phyloP scores from a whole-genome alignment of 2,797 vertebrate species.

The Gastrophryne carolinensis region DNA sequence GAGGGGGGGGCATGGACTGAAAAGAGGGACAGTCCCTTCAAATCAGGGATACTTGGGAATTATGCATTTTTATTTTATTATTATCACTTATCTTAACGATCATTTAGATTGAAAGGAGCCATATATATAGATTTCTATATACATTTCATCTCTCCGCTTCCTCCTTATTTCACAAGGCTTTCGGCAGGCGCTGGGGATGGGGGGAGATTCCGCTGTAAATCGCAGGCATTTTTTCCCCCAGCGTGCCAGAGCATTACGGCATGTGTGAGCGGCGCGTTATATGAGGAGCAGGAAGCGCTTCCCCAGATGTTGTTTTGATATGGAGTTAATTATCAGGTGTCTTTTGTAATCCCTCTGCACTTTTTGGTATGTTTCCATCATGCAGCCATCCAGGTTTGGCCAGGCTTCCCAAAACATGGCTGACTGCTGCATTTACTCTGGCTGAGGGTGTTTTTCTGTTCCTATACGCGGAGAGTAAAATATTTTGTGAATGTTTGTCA shows the following conservation, averaged over 20 bases:
- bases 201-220: slow-evolving; percentile 14
- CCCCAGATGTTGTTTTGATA: slow-evolving; percentile 54
- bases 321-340: slow-evolving; percentile 53
- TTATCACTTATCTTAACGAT: no score
- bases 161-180: no score
- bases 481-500: slow-evolving; percentile 25
- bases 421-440: slow-evolving; percentile 21
- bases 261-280: slow-evolving; percentile 51
- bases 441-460: neutral
- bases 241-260: slow-evolving; percentile 43
- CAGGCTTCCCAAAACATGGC: slow-evolving; percentile 14
- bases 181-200: neutral
- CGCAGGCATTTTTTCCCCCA: slow-evolving; percentile 31
- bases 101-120: no score
- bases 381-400: slow-evolving; percentile 25
- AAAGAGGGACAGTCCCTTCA: no score
- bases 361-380: slow-evolving; percentile 43
- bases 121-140: no score
- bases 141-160: no score
- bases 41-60: no score
- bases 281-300: slow-evolving; percentile 49
- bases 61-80: no score
- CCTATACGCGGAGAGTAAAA: neutral
- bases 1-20: no score
- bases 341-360: slow-evolving; percentile 50